Conservation (phyloP, 2,797 vertebrate species). For the Paedocypris micromegethes region DNA sequence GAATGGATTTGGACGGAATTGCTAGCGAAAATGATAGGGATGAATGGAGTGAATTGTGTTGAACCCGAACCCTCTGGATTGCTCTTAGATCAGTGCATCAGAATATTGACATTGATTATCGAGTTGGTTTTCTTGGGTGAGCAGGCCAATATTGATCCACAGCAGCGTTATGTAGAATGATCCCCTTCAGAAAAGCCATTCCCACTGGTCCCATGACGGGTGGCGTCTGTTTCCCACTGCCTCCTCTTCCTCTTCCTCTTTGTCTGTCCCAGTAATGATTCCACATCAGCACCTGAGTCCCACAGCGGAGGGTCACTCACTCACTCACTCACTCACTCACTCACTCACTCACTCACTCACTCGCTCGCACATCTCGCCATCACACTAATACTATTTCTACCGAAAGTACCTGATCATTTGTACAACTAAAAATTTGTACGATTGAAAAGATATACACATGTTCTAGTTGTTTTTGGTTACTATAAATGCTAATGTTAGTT, state of each 20-base stretch:
- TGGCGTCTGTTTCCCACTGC: slow-evolving; percentile 15
- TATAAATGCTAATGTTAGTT: too few species aligned
- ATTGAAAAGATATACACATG: too few species aligned
- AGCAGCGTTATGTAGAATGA: neutral
- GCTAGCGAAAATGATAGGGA: neutral
- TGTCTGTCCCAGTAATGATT: slow-evolving; percentile 24
- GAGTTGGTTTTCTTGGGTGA: slow-evolving; percentile 6
- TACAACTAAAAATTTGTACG: too few species aligned
- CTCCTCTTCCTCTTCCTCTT: slow-evolving; percentile 5
- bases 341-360: too few species aligned
- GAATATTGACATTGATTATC: slow-evolving; percentile 4
- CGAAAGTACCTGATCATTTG: too few species aligned
- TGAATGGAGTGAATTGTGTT: neutral
- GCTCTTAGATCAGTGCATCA: neutral
- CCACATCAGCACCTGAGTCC: slow-evolving; percentile 36
- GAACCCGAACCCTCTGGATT: neutral
- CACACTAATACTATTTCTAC: too few species aligned
- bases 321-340: too few species aligned
- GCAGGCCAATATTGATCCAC: slow-evolving; percentile 26
- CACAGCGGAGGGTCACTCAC: neutral
- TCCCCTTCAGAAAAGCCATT: slow-evolving; percentile 6
- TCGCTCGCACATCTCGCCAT: too few species aligned
- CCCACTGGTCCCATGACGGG: slow-evolving; percentile 27
- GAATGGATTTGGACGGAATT: neutral
- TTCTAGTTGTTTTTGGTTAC: too few species aligned